A percentile compares a stretch with the other conserved stretches of the same genome.
Evolutionary conservation across 1,140 invertebrate genomes (phyloP).

Genomic region (Maniola jurtina): DNA sequence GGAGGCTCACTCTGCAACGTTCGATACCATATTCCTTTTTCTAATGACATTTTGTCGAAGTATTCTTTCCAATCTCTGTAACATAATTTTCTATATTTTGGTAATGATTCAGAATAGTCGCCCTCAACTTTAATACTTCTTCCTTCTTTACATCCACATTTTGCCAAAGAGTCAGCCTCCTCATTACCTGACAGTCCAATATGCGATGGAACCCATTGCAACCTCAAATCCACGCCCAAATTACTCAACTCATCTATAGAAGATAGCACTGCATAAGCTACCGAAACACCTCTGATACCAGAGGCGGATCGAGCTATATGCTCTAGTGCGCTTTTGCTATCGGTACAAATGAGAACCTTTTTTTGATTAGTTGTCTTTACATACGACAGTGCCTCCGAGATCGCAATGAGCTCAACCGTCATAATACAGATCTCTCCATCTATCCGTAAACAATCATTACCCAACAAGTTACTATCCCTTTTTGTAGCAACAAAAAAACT

Average conservation of each 20-base stretch:
- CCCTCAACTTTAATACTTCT: not conserved
- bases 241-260: not conserved
- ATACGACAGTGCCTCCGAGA: slow-evolving; percentile 15
- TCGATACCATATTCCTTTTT: slow-evolving; percentile 31
- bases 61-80: slow-evolving; percentile 22
- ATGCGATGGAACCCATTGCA: slow-evolving; percentile 19
- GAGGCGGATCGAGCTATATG: slow-evolving; percentile 8
- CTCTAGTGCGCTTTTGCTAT: slow-evolving; percentile 9
- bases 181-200: slow-evolving; percentile 6
- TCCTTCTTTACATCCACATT: not conserved
- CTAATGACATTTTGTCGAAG: slow-evolving; percentile 16
- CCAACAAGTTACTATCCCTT: not conserved
- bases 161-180: slow-evolving; percentile 10
- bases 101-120: not conserved
- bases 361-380: not conserved
- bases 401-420: slow-evolving; percentile 12
- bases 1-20: slow-evolving; percentile 24
- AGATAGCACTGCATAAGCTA: slow-evolving; percentile 3
- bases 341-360: slow-evolving; percentile 7
- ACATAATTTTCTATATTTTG: slow-evolving; percentile 3
- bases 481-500: not conserved
- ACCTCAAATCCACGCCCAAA: not conserved
- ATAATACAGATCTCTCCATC: slow-evolving; percentile 4
- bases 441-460: slow-evolving; percentile 1
- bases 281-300: slow-evolving; percentile 9